Evolutionary conservation across 2,113 vertebrate genomes (phyloP), one percentile per base, ranked within the genome.

Genomic region (Monopterus albus): DNA sequence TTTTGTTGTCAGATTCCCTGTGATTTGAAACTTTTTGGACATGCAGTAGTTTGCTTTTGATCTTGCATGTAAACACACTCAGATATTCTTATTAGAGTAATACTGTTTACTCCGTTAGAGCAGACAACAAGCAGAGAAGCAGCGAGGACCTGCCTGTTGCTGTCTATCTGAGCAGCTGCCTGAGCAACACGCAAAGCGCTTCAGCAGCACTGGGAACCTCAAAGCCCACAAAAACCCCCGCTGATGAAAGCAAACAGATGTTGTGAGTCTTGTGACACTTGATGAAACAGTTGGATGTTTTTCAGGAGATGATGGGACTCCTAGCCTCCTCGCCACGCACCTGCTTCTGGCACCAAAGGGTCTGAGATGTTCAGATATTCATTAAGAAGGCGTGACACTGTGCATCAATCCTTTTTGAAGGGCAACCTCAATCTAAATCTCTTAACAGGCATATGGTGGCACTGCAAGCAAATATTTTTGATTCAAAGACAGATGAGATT

Each of bases 201-300:
- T 23, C 29, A 29, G 65, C 21, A 36, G 29, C 63, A 8, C 36
- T 18, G 26, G 45, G 49, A 64, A 71, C 38, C 62, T 79, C 83
- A 83, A 70, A 84, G 79, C 78, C 74, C 46, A 36, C 9, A 2
- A 49, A 33, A 61, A 45, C 62, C 53, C 65, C 53, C 3, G 4
- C 72, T 78, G 83, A 81, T 45, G 70, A 67, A 75, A 83, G 75
- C 79, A 38, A 83, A 79, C 86, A 85, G 85, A 81, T 88, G 88
- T 53, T 81, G 43, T 0, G 12, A 80, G 50, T 64, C 81, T 69
- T 67, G 57, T 52, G 67, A 85, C 65, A 63, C 71, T 71, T 53
- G 66, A 78, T 79, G 82, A 79, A 83, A 78, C 77, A 75, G 71
- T 81, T 72, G 70, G 80, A 84, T 36, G 66, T 79, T 75, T 77